Evolutionary conservation across 2,797 vertebrate genomes (phyloP).

Genomic region (Hylomyscus alleni): DNA sequence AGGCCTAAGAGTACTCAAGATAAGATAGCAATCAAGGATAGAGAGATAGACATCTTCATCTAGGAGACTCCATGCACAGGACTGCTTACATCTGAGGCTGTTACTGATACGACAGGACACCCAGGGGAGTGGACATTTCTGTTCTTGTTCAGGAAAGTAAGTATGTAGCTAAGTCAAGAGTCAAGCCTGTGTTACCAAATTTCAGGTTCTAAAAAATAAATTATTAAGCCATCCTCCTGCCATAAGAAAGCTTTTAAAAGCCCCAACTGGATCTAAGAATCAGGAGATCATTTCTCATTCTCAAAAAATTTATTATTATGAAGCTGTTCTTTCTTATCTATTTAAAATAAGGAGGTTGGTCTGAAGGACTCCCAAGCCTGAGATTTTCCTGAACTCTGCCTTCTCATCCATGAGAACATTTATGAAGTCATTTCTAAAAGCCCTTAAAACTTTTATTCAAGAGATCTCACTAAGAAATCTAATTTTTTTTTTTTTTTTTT

Average conservation of each 20-base stretch:
- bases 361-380: background rate
- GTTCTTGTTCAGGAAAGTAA: constrained; percentile 33
- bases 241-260: background rate
- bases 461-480: background rate
- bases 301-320: background rate
- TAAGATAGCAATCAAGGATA: background rate
- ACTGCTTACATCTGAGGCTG: background rate
- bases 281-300: background rate
- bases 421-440: background rate
- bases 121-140: background rate
- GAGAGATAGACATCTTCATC: background rate
- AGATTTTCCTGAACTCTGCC: background rate
- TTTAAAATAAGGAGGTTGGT: background rate
- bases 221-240: background rate
- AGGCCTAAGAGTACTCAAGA: background rate
- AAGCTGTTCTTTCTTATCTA: background rate
- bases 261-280: background rate
- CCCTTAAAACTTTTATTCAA: constrained; percentile 21
- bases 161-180: background rate
- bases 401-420: background rate
- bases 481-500: background rate
- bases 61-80: background rate
- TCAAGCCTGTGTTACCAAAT: background rate
- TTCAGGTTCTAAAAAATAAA: background rate
- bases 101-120: background rate